Evolutionary conservation across 2,113 vertebrate genomes (phyloP), one percentile per base, ranked within the genome.

Genomic region (Vombatus ursinus): DNA sequence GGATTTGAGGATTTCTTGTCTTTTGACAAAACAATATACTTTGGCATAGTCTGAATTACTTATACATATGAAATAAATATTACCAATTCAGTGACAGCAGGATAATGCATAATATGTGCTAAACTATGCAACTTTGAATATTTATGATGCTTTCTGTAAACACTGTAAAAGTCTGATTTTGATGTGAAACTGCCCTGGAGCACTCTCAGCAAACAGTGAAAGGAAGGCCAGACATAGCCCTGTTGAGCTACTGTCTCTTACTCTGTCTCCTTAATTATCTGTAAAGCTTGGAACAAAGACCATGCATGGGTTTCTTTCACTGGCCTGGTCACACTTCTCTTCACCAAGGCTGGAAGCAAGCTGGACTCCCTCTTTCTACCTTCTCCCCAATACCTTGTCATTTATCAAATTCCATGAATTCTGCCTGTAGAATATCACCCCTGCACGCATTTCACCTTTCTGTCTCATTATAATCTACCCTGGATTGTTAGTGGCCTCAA

Each of bases 61-160:
- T 90, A 57, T 52, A 52, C 23, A 94, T 94, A 96, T 94, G 96
- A 97, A 94, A n/a, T 50, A 49, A 48, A 90, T 96, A 96, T 90
- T 93, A 92, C 37, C 57, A 95, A 90, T 93, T 95, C 44, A n/a
- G 44, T 94, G 37, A 48, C 22, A 96, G 6, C 11, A 89, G 90
- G 2, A 37, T 94, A 94, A 94, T 93, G 24, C 10, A 93, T 54
- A 96, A 90, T 0, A 2, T 91, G 8, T 94, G 89, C 57, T 92
- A 77, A 95, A 89, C 91, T 89, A n/a, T 77, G 50, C 89, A 90
- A n/a, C 26, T 95, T 48, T 90, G 52, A 57, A 93, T 96, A 97
- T 53, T 95, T 93, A 94, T 93, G 96, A 48, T 44, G 6, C 25
- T 96, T 47, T 96, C 25, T 16, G n/a, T 93, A 96, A 98, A 94